Conservation (phyloP, 2,797 vertebrate species). For the Trachops cirrhosus region DNA sequence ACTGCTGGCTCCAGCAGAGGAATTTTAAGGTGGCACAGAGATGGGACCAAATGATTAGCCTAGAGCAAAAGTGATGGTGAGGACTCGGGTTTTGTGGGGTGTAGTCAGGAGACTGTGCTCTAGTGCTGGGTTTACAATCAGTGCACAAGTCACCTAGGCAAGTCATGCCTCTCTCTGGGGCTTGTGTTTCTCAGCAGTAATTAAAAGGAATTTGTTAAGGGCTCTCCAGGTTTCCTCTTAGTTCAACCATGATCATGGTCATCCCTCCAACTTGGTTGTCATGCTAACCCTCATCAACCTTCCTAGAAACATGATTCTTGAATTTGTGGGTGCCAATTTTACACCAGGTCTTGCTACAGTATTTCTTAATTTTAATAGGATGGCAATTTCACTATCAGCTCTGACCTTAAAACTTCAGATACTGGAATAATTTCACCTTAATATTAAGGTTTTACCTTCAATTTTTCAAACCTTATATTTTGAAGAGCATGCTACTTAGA, state of each 20-base stretch:
- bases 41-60: neutral
- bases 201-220: neutral
- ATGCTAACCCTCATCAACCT: neutral
- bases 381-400: neutral
- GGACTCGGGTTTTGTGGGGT: neutral
- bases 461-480: neutral
- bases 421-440: neutral
- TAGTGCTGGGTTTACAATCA: neutral
- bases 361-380: neutral
- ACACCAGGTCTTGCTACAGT: neutral
- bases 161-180: neutral
- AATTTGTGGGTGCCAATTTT: neutral
- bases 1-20: neutral
- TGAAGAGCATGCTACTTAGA: neutral
- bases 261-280: neutral
- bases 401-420: neutral
- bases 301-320: neutral
- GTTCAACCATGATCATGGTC: neutral
- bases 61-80: neutral
- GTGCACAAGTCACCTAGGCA: neutral
- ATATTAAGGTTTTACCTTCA: slow-evolving; percentile 22
- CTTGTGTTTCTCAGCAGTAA: neutral
- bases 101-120: neutral
- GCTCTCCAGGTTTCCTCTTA: neutral
- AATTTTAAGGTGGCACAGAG: neutral